Percentiles rank a stretch among this genome's conserved stretches.
Evolutionary conservation across 1,140 invertebrate genomes (phyloP).

Genomic region (Radopholus similis): DNA sequence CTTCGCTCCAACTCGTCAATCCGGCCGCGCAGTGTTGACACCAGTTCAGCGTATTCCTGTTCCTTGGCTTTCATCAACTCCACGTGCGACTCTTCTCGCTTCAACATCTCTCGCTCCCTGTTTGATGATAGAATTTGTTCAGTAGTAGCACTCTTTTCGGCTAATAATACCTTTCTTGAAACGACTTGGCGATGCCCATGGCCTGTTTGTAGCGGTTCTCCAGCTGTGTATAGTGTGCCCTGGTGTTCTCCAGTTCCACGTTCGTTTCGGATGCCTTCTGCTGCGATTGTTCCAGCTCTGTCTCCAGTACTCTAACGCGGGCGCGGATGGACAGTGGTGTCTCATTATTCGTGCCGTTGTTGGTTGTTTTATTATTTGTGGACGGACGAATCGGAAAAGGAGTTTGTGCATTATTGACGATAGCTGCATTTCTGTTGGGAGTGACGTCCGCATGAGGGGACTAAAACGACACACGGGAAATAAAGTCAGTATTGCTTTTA

Average conservation of each 20-base stretch:
- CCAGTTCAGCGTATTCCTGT: conserved; percentile 43
- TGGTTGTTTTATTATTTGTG: background rate
- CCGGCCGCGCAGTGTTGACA: conserved; percentile 40
- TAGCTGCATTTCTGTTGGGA: too few relatives aligned
- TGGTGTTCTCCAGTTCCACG: conserved; percentile 40
- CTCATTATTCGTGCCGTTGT: background rate
- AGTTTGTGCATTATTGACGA: too few relatives aligned
- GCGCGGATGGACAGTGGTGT: conserved; percentile 18
- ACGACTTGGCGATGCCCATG: conserved; percentile 44
- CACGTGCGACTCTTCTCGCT: conserved; percentile 55
- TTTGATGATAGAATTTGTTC: too few relatives aligned
- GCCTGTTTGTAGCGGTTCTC: conserved; percentile 57
- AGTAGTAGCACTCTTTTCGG: conserved; percentile 4
- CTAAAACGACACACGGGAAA: too few relatives aligned
- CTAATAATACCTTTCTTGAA: conserved; percentile 53
- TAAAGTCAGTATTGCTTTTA: too few relatives aligned
- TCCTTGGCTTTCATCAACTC: conserved; percentile 55
- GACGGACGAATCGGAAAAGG: background rate
- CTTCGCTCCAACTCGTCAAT: conserved; percentile 56
- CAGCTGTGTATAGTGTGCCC: conserved; percentile 47
- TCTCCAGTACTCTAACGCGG: conserved; percentile 46
- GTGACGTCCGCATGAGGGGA: too few relatives aligned
- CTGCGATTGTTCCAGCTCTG: conserved; percentile 48
- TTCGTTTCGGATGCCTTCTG: conserved; percentile 53
- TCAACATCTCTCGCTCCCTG: conserved; percentile 54